Evolutionary conservation across 2,888 invertebrate species (phyloP).

Genomic region (Tetheella fluctuosa): DNA sequence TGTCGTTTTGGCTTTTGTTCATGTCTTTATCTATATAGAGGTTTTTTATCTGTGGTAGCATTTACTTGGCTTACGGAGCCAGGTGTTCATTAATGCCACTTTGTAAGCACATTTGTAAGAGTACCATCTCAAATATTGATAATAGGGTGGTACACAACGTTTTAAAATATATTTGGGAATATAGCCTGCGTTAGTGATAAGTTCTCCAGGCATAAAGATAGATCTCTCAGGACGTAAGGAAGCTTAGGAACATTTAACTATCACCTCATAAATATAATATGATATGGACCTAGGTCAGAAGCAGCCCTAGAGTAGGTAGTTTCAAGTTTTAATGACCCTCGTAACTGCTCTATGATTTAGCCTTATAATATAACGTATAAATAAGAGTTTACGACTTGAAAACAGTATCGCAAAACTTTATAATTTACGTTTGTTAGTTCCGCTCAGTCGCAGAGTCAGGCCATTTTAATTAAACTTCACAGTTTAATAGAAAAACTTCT

Average conservation of each 20-base stretch:
- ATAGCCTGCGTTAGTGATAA: too few relatives aligned
- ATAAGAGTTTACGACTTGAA: background rate
- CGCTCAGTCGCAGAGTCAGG: slow-evolving; percentile 27
- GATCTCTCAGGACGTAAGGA: too few relatives aligned
- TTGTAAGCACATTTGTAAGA: too few relatives aligned
- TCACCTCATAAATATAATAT: too few relatives aligned
- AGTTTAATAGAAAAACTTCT: slow-evolving; percentile 17
- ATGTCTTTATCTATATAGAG: background rate
- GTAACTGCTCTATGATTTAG: background rate
- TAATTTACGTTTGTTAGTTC: slow-evolving; percentile 27
- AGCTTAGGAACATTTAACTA: too few relatives aligned
- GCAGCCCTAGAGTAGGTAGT: background rate
- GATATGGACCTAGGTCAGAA: background rate
- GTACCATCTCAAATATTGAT: too few relatives aligned
- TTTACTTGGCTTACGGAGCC: background rate
- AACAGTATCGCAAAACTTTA: slow-evolving; percentile 12
- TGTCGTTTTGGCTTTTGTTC: background rate
- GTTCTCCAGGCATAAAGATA: too few relatives aligned
- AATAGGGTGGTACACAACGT: too few relatives aligned
- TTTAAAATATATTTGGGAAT: too few relatives aligned
- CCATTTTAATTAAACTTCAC: slow-evolving; percentile 30
- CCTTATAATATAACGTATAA: background rate
- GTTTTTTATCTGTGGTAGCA: background rate
- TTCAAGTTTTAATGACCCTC: background rate
- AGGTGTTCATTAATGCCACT: too few relatives aligned